These are phyloP conservation scores for Chionomys nivalis DNA, from an alignment of 2,113 vertebrate genomes.

Conservation along the genomic window DNA sequence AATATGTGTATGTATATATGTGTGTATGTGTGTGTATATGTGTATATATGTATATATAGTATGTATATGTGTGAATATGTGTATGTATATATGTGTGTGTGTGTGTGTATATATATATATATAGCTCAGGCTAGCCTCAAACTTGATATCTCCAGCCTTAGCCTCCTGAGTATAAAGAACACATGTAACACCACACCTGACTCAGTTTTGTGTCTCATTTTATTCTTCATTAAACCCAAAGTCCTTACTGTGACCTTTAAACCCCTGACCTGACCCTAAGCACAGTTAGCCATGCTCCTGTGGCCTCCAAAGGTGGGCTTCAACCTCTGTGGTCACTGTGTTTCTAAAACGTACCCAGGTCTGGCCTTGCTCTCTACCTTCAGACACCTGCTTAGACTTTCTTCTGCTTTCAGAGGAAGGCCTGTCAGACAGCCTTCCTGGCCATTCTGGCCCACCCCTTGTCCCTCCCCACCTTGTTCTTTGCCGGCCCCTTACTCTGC, in stretches of 20 bases:
- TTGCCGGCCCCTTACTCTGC: not conserved
- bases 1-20: too few relatives aligned
- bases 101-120: not conserved
- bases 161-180: not conserved
- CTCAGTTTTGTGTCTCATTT: not conserved
- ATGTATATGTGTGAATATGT: too few relatives aligned
- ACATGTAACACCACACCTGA: too few relatives aligned
- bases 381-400: not conserved
- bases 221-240: not conserved
- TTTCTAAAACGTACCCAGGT: not conserved
- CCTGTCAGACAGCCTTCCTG: not conserved
- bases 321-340: not conserved
- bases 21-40: too few relatives aligned
- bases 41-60: too few relatives aligned
- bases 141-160: not conserved
- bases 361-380: not conserved
- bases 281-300: too few relatives aligned
- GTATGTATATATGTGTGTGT: too few relatives aligned
- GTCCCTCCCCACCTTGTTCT: not conserved
- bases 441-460: not conserved
- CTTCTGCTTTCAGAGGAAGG: not conserved
- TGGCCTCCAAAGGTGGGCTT: rapidly evolving
- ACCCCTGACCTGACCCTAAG: not conserved
- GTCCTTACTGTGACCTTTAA: not conserved
- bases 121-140: not conserved